A percentile compares a stretch with the other conserved stretches of the same genome.
phyloP scores from a whole-genome alignment of 2,113 vertebrate genomes.

The Oceanites oceanicus region DNA sequence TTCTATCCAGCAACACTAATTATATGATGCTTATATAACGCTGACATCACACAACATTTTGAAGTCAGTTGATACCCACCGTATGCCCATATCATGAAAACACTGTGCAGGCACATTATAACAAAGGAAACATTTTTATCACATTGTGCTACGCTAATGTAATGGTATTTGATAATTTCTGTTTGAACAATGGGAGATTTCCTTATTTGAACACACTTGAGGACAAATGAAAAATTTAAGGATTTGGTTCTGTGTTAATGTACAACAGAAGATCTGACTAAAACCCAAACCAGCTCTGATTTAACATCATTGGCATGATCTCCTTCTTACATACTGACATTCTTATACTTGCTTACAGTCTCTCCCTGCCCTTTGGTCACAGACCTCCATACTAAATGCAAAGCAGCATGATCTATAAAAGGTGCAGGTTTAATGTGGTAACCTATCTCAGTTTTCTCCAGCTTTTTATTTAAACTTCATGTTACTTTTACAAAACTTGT shows the following conservation, averaged over 20 bases:
- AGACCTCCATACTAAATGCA: background rate
- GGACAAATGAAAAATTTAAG: background rate
- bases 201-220: background rate
- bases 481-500: background rate
- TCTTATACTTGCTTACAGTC: no score
- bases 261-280: background rate
- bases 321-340: background rate
- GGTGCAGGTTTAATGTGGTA: background rate
- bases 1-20: background rate
- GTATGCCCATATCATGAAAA: background rate
- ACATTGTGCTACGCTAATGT: background rate
- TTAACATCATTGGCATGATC: background rate
- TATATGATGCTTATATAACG: background rate
- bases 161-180: background rate
- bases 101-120: background rate
- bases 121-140: background rate
- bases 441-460: background rate
- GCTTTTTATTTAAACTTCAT: background rate
- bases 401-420: background rate
- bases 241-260: background rate
- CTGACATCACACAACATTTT: background rate
- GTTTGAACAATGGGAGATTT: background rate
- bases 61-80: background rate
- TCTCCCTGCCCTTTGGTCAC: background rate
- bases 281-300: background rate